Base-by-base conservation (phyloP, 2,113 vertebrate genomes). In the Halichoeres trimaculatus region DNA sequence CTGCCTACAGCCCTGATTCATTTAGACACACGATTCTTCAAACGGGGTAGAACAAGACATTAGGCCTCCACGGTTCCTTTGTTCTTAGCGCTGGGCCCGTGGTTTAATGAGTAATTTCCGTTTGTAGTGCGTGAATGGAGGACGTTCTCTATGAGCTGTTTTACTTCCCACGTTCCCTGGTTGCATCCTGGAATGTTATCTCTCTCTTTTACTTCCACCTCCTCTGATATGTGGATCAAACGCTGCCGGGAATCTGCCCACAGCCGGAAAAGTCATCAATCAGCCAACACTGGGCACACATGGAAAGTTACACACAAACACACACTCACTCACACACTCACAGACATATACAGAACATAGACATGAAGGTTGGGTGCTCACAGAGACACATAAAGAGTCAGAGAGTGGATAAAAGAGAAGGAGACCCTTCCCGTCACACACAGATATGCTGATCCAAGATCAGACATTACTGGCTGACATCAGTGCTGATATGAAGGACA, bases 181-280 rank as follows among this genome's bases (percentile, higher is more conserved):
- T 78, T 89, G 86, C 73, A 87, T 91, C 87, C 83, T 89, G 90
- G 89, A 92, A 92, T 86, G 84, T 89, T 91, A 89, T 91, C 87
- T 88, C 74, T 87, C 74, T 66, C 80, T 76, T 58, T 35, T 77
- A 77, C 84, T 87, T 92, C 85, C 89, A 85, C 80, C 86, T 88
- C 84, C 89, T 90, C 87, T 80, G 85, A 92, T 90, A 91, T 53
- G 52, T 23, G 84, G 90, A 92, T 91, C 91, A 93, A 93, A 91
- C 82, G 19, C 76, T 87, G 80, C 74, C 69, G 77, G 87, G 88
- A 93, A 90, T 89, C 53, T 76, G 88, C 78, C 82, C 84, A 84
- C 70, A 73, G 77, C 91, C 65, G 83, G 89, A 88, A 83, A 90
- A 86, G 81, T 85, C 90, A 88, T 90, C 86, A 90, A 83, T 93